Evolutionary conservation across 2,797 vertebrate genomes (phyloP), one percentile per base, ranked within the genome.

Genomic region (Bovichtus variegatus): DNA sequence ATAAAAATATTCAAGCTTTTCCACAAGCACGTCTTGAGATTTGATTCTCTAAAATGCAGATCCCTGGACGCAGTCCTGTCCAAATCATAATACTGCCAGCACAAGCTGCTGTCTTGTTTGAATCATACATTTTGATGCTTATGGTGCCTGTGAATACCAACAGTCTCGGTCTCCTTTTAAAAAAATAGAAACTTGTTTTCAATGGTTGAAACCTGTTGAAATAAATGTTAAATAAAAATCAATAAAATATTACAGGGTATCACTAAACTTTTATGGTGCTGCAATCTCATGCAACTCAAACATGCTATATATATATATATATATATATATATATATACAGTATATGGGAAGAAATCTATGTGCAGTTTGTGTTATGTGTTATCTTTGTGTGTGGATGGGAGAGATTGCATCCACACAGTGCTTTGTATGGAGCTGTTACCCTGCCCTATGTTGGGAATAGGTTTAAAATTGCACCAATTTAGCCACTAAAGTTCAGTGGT

Each of bases 211-310:
- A 60, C 21, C 15, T 34, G 23, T 23, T 71, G 36, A 71, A 74
- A 78, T 64, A 57, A 46, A 73, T 27, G 79, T 78, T 66, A 50
- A 70, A 49, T 63, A 43, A 78, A 27, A 78, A 77, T 66, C 70
- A 43, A 66, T 71, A 49, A 58, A 80, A 70, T 6, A 13, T 2
- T 5, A 73, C 68, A 19, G 9, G 3, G 47, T 38, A 62, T n/a
- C 12, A 2, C 25, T 34, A 60, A 70, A 64, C 29, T 47, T 66
- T 73, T 61, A 62, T 40, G 41, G 36, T 50, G 4, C 58, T 51
- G 59, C 64, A 27, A 5, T 78, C 31, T 44, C n/a, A 25, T 59
- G 29, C n/a, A 62, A 16, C 41, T 65, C 9, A 1, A 36, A 21
- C 57, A 12, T 15, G n/a, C 25, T 40, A 57, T 31, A 10, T 3